These are phyloP conservation scores for Pitangus sulphuratus DNA, from an alignment of 2,797 vertebrate genomes.

Conservation along the genomic window DNA sequence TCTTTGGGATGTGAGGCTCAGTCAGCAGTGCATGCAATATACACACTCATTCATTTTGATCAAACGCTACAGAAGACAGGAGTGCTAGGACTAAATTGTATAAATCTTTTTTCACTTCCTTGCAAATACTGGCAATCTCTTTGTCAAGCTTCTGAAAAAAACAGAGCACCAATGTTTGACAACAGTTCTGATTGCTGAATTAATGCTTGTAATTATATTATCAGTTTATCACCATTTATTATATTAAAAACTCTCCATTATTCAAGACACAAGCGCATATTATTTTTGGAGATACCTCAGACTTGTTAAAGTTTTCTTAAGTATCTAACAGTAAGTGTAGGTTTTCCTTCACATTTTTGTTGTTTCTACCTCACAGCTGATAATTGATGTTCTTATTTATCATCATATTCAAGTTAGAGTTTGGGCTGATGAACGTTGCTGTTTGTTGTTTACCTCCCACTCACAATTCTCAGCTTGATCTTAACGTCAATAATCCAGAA, in stretches of 20 bases:
- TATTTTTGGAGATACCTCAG: background rate
- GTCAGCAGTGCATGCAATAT: accelerated
- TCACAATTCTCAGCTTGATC: background rate
- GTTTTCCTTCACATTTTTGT: background rate
- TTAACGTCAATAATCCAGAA: background rate
- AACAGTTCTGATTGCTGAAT: constrained; percentile 7
- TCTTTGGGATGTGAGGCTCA: background rate
- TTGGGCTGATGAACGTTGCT: background rate
- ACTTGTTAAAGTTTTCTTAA: background rate
- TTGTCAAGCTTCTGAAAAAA: background rate
- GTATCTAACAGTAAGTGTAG: background rate
- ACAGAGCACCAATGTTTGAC: background rate
- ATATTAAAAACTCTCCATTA: background rate
- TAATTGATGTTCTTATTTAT: background rate
- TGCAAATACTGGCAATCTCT: background rate
- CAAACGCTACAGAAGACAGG: background rate
- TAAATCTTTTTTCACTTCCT: background rate
- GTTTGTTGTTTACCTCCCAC: background rate
- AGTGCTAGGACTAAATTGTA: background rate
- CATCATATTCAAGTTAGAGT: background rate
- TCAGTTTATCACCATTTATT: background rate
- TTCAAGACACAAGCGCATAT: background rate
- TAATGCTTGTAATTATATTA: background rate
- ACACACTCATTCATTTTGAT: background rate
- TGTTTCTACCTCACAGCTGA: background rate